Base-by-base conservation (phyloP, 2,797 vertebrate species). In the Tangara arthus region DNA sequence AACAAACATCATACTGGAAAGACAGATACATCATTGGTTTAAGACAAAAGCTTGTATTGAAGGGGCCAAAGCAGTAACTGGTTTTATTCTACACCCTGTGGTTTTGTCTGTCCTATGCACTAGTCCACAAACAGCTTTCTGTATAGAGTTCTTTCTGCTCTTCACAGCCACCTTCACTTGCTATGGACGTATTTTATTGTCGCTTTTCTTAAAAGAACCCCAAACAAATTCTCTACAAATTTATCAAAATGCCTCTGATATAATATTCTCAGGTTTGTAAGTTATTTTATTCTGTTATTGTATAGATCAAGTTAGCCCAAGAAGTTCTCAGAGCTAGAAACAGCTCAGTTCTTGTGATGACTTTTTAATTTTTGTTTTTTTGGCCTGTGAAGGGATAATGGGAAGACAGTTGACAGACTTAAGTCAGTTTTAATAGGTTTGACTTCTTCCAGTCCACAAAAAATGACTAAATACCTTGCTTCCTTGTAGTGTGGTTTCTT, bases 401-500 rank as follows among this genome's bases (percentile, higher is more conserved):
- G 39, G 37, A 83, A 56, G n/a, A 41, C 24, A 57, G 44, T 69
- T 89, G 42, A 84, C 34, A 77, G 34, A 71, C 28, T 70, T 83
- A 69, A 75, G 35, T 50, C 60, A 49, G 11, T 90, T 88, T 63
- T 66, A 88, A 50, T 14, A 63, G 66, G 11, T 89, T 91, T 94
- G 56, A 91, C 46, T 85, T 73, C 47, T 79, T 89, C 49, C 46
- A 85, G 91, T 96, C 89, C 94, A 92, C 92, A 88, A 95, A 93
- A 95, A 96, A 90, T 98, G 98, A 98, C 96, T 96, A 95, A 97
- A 98, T 97, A 75, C 98, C 98, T 98, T 99, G 98, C 98, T 98
- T 98, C 98, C 97, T 98, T 98, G 97, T 98, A 99, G 99, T 99
- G 99, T 97, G 99, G 99, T 97, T 99, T 99, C 99, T 99, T 99